Conservation (phyloP, 1,140 invertebrate species). For the Drosophila rhopaloa region DNA sequence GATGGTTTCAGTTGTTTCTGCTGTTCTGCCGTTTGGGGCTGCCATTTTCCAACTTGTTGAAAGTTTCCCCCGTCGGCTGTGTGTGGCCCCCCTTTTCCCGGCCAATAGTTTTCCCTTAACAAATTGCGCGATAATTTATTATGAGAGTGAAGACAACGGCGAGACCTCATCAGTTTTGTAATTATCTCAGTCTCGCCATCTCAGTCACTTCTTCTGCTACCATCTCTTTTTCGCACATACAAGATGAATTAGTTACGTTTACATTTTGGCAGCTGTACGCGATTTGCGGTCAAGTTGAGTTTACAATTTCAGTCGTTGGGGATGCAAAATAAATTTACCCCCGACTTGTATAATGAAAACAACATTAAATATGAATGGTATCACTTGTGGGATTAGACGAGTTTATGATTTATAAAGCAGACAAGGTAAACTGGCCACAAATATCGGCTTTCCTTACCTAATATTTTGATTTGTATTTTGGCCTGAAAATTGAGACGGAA, state of each 20-base stretch:
- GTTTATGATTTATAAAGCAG: slow-evolving; percentile 57
- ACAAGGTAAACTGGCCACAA: slow-evolving; percentile 6
- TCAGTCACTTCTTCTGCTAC: not conserved
- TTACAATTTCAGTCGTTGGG: slow-evolving; percentile 7
- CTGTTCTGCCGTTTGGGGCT: slow-evolving; percentile 24
- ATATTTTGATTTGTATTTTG: slow-evolving; percentile 10
- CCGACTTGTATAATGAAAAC: slow-evolving; percentile 49
- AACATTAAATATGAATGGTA: slow-evolving; percentile 52
- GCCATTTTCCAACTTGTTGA: slow-evolving; percentile 55
- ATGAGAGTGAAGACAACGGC: slow-evolving; percentile 22
- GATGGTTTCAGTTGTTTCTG: slow-evolving; percentile 30
- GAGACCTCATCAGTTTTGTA: slow-evolving; percentile 42
- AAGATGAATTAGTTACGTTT: slow-evolving; percentile 59
- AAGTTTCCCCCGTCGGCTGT: slow-evolving; percentile 31
- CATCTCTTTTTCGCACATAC: slow-evolving; percentile 2
- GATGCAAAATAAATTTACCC: slow-evolving; percentile 31
- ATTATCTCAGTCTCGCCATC: slow-evolving; percentile 33
- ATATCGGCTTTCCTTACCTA: slow-evolving; percentile 1
- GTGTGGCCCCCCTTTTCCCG: not conserved
- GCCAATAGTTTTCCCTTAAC: slow-evolving; percentile 50
- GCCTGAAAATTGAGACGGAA: slow-evolving; percentile 20
- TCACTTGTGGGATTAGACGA: slow-evolving; percentile 26
- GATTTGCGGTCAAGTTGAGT: slow-evolving; percentile 59
- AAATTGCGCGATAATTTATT: slow-evolving; percentile 67
- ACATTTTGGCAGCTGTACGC: slow-evolving; percentile 56